A percentile compares a stretch with the other conserved stretches of the same genome.
phyloP scores from a whole-genome alignment of 2,797 vertebrate genomes.

The Takifugu rubripes region DNA sequence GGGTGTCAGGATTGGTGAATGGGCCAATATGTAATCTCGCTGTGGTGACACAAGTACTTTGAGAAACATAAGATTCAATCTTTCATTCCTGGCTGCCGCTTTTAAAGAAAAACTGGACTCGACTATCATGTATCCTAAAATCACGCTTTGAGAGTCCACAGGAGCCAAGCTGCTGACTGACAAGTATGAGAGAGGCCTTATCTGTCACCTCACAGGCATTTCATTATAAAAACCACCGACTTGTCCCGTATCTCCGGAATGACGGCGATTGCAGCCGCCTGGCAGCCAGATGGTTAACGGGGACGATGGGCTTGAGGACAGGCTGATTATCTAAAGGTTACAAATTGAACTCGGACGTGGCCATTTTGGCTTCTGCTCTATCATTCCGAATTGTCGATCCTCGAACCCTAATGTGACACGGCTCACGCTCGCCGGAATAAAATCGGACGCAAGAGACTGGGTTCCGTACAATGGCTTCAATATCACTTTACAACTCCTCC shows the following conservation, averaged over 20 bases:
- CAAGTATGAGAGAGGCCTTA: constrained; percentile 51
- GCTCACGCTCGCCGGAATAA: constrained; percentile 21
- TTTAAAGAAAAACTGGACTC: constrained; percentile 51
- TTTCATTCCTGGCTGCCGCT: constrained; percentile 25
- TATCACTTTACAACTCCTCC: constrained; percentile 14
- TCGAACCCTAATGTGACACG: constrained; percentile 31
- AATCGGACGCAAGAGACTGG: constrained; percentile 26
- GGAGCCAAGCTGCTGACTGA: constrained; percentile 52
- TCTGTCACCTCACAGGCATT: constrained; percentile 62
- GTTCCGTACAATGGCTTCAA: constrained; percentile 7
- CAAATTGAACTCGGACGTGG: constrained; percentile 37
- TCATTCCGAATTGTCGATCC: constrained; percentile 24
- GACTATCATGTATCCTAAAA: constrained; percentile 52
- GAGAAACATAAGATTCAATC: constrained; percentile 47
- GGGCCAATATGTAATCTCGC: constrained; percentile 39
- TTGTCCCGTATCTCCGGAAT: constrained; percentile 35
- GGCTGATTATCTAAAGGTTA: constrained; percentile 41
- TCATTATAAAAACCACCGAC: constrained; percentile 55
- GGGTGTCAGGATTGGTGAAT: constrained; percentile 34
- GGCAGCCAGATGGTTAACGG: background rate
- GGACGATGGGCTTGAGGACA: constrained; percentile 12
- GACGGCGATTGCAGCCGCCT: constrained; percentile 28
- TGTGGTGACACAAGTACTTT: constrained; percentile 43
- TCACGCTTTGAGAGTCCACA: constrained; percentile 44
- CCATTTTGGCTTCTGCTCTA: constrained; percentile 41